Evolutionary conservation across 2,888 invertebrate genomes (phyloP), one percentile per base, ranked within the genome.

Genomic region (Mesopsocus fuscifrons): DNA sequence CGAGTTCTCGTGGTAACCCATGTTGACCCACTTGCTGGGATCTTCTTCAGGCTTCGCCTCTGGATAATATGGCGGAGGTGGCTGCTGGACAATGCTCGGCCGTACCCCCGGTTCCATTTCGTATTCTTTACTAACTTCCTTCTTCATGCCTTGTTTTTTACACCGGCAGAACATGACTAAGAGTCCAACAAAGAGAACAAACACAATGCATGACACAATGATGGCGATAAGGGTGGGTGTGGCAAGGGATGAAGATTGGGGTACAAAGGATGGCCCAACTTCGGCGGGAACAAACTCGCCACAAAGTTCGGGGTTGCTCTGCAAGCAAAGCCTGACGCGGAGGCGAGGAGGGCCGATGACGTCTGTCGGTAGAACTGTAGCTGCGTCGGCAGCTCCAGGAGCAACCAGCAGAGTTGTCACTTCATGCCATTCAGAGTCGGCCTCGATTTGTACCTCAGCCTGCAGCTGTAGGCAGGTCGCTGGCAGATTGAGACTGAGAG

Each of bases 31-130:
- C 63, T 88, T 88, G 41, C 57, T 53, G 5, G 84, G 79, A 55
- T 88, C 88, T 60, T 89, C 88, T 34, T 89, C 64, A 21, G 87
- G 89, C 62, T 89, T 89, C 61, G 89, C 89, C 63, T 89, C 89
- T n/a, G 87, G 84, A 57, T 87, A 87, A 54, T 88, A 88, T 17
- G 87, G 87, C 2, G 84, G 83, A 55, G 83, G 82, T 48, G 78
- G 82, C 60, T 83, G 84, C 48, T 81, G 80, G 32, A 84, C 82
- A 60, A 85, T 77, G 40, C 83, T 79, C 15, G 84, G 83, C 44
- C 83, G 71, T 50, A 83, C 81, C 44, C 65, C 65, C 0, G 83
- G 77, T 57, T 87, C 85, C 79, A 85, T 82, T 65, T 88, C 88
- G 59, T 87, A 87, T 59, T 88, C 87, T 62, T 89, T 89, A 21